Evolutionary conservation across 2,888 invertebrate species (phyloP).

Genomic region (Drosophila parthenogenetica): DNA sequence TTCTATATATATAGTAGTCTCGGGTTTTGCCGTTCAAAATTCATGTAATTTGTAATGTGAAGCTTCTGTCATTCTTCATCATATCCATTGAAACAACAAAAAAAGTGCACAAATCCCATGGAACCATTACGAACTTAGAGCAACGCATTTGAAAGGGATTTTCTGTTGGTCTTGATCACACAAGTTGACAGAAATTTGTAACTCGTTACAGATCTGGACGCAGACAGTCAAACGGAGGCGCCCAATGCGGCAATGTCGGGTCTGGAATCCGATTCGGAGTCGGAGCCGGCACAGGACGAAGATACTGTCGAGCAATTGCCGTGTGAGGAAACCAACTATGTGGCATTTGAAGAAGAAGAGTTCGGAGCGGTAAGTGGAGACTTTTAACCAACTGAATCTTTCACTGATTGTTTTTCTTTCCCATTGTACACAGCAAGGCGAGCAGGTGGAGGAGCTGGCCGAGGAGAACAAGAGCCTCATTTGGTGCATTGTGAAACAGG

Average conservation of each 20-base stretch:
- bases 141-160: neutral
- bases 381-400: accelerated
- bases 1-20: conserved; percentile 30
- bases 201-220: conserved; percentile 88
- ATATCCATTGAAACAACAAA: neutral
- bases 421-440: conserved; percentile 87
- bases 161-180: neutral
- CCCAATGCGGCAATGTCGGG: conserved; percentile 86
- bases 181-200: neutral
- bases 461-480: conserved; percentile 98
- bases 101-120: conserved; percentile 1
- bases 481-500: conserved; percentile 97
- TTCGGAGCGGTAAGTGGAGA: conserved; percentile 86
- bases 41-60: conserved; percentile 39
- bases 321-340: conserved; percentile 87
- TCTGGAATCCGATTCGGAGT: conserved; percentile 87
- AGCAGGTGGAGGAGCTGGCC: conserved; percentile 95
- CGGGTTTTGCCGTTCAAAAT: conserved; percentile 54
- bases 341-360: conserved; percentile 87
- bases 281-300: conserved; percentile 84
- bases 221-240: conserved; percentile 89
- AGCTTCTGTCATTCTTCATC: conserved; percentile 13
- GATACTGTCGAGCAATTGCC: conserved; percentile 46
- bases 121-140: neutral
- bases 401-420: neutral